These are phyloP conservation scores for Sebastes alutus DNA, from an alignment of 2,797 vertebrate genomes.

Conservation along the genomic window DNA sequence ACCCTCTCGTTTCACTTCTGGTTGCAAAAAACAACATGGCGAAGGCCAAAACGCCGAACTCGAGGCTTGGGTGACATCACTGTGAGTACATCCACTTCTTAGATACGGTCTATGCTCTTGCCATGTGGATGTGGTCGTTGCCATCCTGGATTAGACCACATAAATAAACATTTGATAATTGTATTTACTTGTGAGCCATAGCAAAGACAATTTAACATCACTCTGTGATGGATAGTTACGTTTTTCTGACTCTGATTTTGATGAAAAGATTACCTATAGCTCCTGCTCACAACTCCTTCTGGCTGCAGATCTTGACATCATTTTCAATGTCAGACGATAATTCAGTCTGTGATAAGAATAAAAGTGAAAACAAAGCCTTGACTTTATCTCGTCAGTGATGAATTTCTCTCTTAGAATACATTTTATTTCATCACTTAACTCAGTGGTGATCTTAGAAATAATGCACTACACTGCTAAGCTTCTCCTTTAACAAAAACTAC, in stretches of 20 bases:
- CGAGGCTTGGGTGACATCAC: too few species aligned
- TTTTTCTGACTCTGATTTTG: background rate
- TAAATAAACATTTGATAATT: background rate
- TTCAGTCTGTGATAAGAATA: background rate
- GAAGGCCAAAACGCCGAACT: accelerated
- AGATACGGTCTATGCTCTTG: background rate
- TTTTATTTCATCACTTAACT: background rate
- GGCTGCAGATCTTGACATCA: background rate
- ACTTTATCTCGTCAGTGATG: background rate
- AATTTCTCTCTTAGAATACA: background rate
- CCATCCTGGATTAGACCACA: background rate
- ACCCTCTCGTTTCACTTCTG: too few species aligned
- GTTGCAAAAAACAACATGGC: too few species aligned
- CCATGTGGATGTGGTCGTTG: background rate
- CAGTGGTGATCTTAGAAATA: background rate
- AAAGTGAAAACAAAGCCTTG: background rate
- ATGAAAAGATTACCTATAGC: background rate
- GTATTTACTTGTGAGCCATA: background rate
- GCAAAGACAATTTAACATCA: background rate
- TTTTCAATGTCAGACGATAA: background rate
- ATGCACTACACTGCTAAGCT: background rate
- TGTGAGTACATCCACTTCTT: too few species aligned
- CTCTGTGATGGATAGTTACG: background rate
- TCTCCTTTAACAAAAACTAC: background rate
- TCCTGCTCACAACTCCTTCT: background rate